Base-by-base conservation (phyloP, 2,797 vertebrate genomes). In the Champsocephalus esox region DNA sequence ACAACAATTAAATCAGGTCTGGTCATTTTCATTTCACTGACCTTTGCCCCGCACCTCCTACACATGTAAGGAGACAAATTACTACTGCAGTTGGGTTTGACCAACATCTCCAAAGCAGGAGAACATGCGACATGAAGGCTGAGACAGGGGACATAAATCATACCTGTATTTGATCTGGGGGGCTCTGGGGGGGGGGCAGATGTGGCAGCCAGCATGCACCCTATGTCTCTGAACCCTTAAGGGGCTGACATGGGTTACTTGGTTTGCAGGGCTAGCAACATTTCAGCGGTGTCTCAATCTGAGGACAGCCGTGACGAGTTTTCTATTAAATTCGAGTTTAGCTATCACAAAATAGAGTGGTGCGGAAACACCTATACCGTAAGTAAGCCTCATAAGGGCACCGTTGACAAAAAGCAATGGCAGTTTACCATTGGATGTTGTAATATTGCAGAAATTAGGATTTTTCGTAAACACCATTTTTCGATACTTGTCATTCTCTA, bases 111-210 rank as follows among this genome's bases (percentile, higher is more conserved):
- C 60, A 41, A 45, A 21, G 77, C 65, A 65, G 76, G 52, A 76
- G 74, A 87, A 85, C 83, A 79, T 75, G 79, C 55, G 2, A 65
- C 70, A 82, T 86, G 90, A 89, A 83, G 84, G 86, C 80, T 84
- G 78, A 70, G 90, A 91, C 87, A 88, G 88, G 45, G 12, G 72
- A 90, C 96, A 96, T 97, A 96, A 97, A 96, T 96, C 96, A 96
- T 96, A 94, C 93, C 94, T 92, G 95, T 95, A 95, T 95, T 96
- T 95, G 94, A 94, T 95, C 93, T 88, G 87, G 16, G 76, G 74
- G 34, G 78, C 75, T 84, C 75, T 65, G 79, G 66, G 76, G 38
- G 70, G 74, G 38, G 70, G 78, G 90, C 77, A n/a, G 59, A 66
- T 58, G 69, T 88, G 89, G 89, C 89, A 87, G 87, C 87, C 28